Evolutionary conservation across 2,888 invertebrate species (phyloP).

Genomic region (Eristalis tenax): DNA sequence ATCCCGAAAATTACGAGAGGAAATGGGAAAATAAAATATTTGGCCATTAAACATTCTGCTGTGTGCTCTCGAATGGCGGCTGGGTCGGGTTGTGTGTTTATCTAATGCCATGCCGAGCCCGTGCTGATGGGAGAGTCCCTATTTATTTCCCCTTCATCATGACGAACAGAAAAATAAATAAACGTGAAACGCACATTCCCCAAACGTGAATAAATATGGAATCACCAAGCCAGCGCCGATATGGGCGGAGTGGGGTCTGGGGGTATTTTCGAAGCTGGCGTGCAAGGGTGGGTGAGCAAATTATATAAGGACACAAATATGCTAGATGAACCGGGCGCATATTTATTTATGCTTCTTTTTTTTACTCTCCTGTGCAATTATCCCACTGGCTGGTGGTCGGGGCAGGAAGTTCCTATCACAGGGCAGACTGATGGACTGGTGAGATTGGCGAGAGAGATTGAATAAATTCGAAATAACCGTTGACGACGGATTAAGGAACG

Average conservation of each 20-base stretch:
- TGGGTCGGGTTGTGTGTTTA: not conserved
- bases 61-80: not conserved
- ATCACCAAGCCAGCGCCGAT: not conserved
- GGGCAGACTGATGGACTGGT: no score
- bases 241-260: not conserved
- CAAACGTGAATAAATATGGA: conserved; percentile 32
- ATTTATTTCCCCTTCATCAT: conserved; percentile 53
- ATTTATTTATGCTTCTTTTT: not conserved
- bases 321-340: conserved; percentile 17
- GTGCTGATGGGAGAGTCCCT: conserved; percentile 34
- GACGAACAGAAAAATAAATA: conserved; percentile 53
- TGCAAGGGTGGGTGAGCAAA: conserved; percentile 10
- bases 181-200: conserved; percentile 42
- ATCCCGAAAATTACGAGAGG: conserved; percentile 37
- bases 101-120: not conserved
- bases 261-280: not conserved
- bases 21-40: conserved; percentile 58
- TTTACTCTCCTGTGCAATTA: conserved; percentile 34
- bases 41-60: conserved; percentile 35
- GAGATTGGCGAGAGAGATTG: conserved; percentile 2
- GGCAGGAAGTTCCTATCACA: not conserved
- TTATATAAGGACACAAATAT: conserved; percentile 39
- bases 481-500: conserved; percentile 25
- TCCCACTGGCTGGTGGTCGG: conserved; percentile 27
- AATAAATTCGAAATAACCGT: conserved; percentile 38